These are phyloP conservation scores for Dicentrarchus labrax DNA, from an alignment of 2,113 vertebrate species.

Conservation along the genomic window DNA sequence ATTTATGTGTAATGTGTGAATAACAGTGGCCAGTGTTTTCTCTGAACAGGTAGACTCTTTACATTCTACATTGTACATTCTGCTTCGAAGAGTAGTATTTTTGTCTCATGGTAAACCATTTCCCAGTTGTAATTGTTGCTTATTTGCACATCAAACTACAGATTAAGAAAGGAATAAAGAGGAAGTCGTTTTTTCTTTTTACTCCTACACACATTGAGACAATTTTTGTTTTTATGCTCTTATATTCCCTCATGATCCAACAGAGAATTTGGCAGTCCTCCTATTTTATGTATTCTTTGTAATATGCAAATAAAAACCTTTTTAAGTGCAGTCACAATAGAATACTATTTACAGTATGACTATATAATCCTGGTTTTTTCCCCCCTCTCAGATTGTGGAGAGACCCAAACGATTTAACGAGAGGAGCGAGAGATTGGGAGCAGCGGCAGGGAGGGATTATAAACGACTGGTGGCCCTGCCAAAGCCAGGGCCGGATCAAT, in stretches of 20 bases:
- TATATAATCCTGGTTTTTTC: not conserved
- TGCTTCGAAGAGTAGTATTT: not conserved
- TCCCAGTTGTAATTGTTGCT: not conserved
- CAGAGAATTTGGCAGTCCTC: not conserved
- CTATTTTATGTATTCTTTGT: slow-evolving; percentile 17
- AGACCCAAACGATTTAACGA: slow-evolving; percentile 33
- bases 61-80: not conserved
- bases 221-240: not conserved
- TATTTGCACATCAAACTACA: slow-evolving; percentile 44
- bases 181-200: slow-evolving; percentile 36
- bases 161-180: slow-evolving; percentile 17
- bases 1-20: slow-evolving; percentile 24
- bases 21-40: not conserved
- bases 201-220: not conserved
- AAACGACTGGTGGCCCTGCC: slow-evolving; percentile 59
- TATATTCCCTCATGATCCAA: not conserved
- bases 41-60: not conserved
- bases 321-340: slow-evolving; percentile 14
- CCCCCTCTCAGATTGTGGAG: not conserved
- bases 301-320: slow-evolving; percentile 19
- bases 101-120: not conserved
- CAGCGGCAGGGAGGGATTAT: slow-evolving; percentile 53
- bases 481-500: slow-evolving; percentile 66
- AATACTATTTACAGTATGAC: slow-evolving; percentile 2
- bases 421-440: slow-evolving; percentile 32